Evolutionary conservation across 1,140 invertebrate species (phyloP).

Genomic region (Macrocentrus cingulum): DNA sequence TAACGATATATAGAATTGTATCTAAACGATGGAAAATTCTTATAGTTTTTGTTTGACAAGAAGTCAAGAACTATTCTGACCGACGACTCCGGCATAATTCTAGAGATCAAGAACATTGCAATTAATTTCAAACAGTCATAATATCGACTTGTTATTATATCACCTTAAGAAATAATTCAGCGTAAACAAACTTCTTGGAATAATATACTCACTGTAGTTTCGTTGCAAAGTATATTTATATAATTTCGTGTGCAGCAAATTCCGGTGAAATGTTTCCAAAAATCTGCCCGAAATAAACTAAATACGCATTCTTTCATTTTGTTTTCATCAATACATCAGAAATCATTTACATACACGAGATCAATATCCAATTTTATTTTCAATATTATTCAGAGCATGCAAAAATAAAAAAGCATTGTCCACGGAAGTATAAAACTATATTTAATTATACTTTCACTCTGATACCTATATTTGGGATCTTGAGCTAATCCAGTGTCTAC

Average conservation of each 20-base stretch:
- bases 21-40: too few relatives aligned
- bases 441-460: slow-evolving; percentile 17
- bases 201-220: slow-evolving; percentile 45
- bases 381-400: too few relatives aligned
- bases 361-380: background rate
- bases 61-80: too few relatives aligned
- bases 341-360: background rate
- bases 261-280: slow-evolving; percentile 38
- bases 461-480: slow-evolving; percentile 47
- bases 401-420: too few relatives aligned
- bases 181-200: slow-evolving; percentile 42
- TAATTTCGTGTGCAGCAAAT: slow-evolving; percentile 41
- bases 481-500: slow-evolving; percentile 41
- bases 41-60: too few relatives aligned
- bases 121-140: too few relatives aligned
- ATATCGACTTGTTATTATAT: background rate
- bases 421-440: slow-evolving; percentile 12
- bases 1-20: too few relatives aligned
- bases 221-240: slow-evolving; percentile 41
- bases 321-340: slow-evolving; percentile 5
- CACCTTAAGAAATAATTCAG: slow-evolving; percentile 29
- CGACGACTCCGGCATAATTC: too few relatives aligned
- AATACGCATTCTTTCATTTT: background rate
- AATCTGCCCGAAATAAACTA: slow-evolving; percentile 36
- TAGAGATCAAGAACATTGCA: too few relatives aligned